Evolutionary conservation across 1,140 invertebrate genomes (phyloP), one percentile per base, ranked within the genome.

Genomic region (Trigoniulus corallinus): DNA sequence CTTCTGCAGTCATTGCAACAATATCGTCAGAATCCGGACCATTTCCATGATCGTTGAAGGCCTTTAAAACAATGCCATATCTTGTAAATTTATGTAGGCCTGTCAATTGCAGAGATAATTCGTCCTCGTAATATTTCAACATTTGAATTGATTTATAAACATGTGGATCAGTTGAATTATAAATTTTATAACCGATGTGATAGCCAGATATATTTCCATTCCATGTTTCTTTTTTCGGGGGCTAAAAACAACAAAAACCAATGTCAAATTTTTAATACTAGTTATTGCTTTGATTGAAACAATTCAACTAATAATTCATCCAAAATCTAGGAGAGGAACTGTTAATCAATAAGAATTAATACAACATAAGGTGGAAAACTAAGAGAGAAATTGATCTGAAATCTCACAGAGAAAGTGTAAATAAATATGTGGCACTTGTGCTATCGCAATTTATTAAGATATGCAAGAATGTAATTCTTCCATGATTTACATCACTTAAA

Each of bases 111-210:
- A 44, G 4, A 20, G 4, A 7, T 10, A 18, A 7, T 21, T 21
- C 42, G 18, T 24, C 42, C 7, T 20, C 42, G 18, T 18, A 12
- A 7, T 20, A 7, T 34, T 34, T 34, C 12, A 44, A 40, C 15
- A 55, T 26, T 41, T 63, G 53, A 0, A 64, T 50, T 23, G 58
- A 63, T 48, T 62, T 60, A 48, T 69, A 71, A 3, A 64, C 55
- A 53, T 63, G 67, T 3, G 65, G 62, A 1, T 64, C 57, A n/a
- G 58, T 59, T 20, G 58, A 61, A 18, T 61, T 60, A 2, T 58
- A 59, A 26, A 64, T 57, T 48, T 65, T 67, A 53, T 69, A 69
- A 1, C 69, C 66, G 23, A 71, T 61, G 51, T 70, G 65, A 55
- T 70, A 72, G 4, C 68, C 69, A 12, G 59, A 57, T 24, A 69